A percentile compares a stretch with the other conserved stretches of the same genome.
Evolutionary conservation across 2,113 vertebrate species (phyloP).

Genomic region (Craseonycteris thonglongyai): DNA sequence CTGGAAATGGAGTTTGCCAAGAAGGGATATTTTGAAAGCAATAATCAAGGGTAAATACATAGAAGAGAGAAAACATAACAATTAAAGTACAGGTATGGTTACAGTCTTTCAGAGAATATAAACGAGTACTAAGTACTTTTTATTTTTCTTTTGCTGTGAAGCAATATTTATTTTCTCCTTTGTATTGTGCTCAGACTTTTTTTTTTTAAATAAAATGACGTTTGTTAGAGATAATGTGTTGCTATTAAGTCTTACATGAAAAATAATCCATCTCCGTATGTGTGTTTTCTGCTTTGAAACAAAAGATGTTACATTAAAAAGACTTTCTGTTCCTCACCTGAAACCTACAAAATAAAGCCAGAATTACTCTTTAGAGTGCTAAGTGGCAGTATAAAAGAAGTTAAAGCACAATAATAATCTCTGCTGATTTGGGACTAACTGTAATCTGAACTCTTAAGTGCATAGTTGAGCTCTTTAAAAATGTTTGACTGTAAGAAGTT

Average conservation of each 20-base stretch:
- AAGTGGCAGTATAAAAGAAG: background rate
- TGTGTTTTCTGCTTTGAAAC: background rate
- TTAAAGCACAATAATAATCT: background rate
- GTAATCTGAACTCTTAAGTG: background rate
- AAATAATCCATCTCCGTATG: background rate
- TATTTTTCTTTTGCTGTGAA: background rate
- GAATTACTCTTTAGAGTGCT: background rate
- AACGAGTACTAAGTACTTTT: background rate
- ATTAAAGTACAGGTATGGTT: background rate
- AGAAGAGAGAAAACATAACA: background rate
- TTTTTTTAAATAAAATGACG: background rate
- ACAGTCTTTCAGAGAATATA: background rate
- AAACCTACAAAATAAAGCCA: background rate
- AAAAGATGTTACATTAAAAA: background rate
- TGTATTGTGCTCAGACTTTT: background rate
- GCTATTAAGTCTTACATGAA: background rate
- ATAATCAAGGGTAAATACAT: background rate
- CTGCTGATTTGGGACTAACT: background rate
- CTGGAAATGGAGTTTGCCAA: conserved; percentile 10
- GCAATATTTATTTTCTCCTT: background rate
- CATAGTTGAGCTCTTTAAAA: background rate
- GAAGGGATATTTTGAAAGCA: background rate
- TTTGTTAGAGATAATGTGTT: background rate
- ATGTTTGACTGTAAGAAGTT: background rate
- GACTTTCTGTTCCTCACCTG: background rate